Evolutionary conservation across 2,888 invertebrate genomes (phyloP), one percentile per base, ranked within the genome.

Genomic region (Parnassius apollo): DNA sequence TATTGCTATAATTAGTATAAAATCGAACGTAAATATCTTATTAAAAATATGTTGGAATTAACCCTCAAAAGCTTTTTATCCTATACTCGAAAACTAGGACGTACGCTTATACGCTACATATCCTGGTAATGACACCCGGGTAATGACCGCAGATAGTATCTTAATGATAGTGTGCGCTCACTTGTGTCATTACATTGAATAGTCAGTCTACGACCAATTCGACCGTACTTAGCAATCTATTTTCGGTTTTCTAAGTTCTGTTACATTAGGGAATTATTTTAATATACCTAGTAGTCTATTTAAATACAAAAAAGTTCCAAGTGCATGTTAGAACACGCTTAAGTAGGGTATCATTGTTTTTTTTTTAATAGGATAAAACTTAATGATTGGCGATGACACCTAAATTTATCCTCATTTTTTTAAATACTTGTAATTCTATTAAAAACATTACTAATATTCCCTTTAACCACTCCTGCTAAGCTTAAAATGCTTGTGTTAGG

Each of bases 131-230:
- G 76, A 75, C 69, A 70, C 64, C 63, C 62, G 69, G 73, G 82
- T 86, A 88, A 87, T 86, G 87, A 85, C 73, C 75, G 69, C 62
- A 75, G 88, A 88, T 89, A 88, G 64, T 66, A 88, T 88, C 88
- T 87, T 82, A 88, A 88, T 85, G 87, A 83, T 76, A 80, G 78
- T 70, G 71, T 71, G 69, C 77, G 77, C 72, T 75, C 78, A 72
- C 69, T 81, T 76, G 78, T 83, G 75, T 83, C 83, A 83, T 85
- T 85, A 81, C 71, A 80, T 77, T 64, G 79, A 73, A 74, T 74
- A 80, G 73, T 76, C 70, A 52, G 55, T 59, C 35, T 59, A 63
- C 53, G 57, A 60, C 62, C 61, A 67, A 56, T 64, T 62, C 66
- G 54, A 66, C 65, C 59, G 50, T 57, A 66, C 64, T 69, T 65